phyloP scores from a whole-genome alignment of 2,888 invertebrate species.

The Pycnomerus fuliginosus region DNA sequence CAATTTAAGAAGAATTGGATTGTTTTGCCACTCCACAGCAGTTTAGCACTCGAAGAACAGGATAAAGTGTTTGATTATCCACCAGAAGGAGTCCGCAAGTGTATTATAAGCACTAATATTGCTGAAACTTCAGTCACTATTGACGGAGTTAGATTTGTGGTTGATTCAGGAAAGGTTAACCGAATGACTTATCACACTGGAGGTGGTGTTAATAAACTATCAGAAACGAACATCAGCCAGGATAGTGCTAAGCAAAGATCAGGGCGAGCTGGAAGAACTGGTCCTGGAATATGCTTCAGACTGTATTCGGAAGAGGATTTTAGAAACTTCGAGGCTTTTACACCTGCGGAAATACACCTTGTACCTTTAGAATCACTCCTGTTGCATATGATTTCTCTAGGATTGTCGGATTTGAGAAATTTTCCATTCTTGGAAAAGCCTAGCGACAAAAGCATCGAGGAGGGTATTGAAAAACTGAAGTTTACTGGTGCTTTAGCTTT shows the following conservation, averaged over 20 bases:
- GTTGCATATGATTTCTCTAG: slow-evolving; percentile 91
- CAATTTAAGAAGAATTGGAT: slow-evolving; percentile 85
- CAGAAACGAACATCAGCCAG: slow-evolving; percentile 96
- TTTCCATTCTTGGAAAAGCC: slow-evolving; percentile 98
- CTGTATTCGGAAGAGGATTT: slow-evolving; percentile 85
- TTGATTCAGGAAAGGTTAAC: slow-evolving; percentile 91
- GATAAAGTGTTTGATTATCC: slow-evolving; percentile 97
- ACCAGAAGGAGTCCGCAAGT: slow-evolving; percentile 92
- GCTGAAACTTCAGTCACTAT: slow-evolving; percentile 99
- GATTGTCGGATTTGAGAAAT: slow-evolving; percentile 82
- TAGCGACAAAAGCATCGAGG: slow-evolving; percentile 77
- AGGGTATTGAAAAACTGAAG: slow-evolving; percentile 81
- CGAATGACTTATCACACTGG: slow-evolving; percentile 94
- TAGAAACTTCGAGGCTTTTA: slow-evolving; percentile 75
- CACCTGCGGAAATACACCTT: slow-evolving; percentile 90
- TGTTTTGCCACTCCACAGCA: slow-evolving; percentile 88
- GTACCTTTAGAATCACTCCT: slow-evolving; percentile 92
- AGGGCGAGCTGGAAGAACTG: slow-evolving; percentile 91
- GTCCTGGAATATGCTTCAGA: slow-evolving; percentile 94
- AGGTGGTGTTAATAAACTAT: slow-evolving; percentile 85
- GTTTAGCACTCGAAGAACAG: slow-evolving; percentile 89
- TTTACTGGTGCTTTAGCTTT: slow-evolving; percentile 77
- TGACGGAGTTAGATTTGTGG: slow-evolving; percentile 95
- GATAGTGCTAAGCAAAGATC: slow-evolving; percentile 97
- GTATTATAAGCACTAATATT: slow-evolving; percentile 96